Conservation (phyloP, 1,140 invertebrate genomes). For the Leptonema lineaticorne region DNA sequence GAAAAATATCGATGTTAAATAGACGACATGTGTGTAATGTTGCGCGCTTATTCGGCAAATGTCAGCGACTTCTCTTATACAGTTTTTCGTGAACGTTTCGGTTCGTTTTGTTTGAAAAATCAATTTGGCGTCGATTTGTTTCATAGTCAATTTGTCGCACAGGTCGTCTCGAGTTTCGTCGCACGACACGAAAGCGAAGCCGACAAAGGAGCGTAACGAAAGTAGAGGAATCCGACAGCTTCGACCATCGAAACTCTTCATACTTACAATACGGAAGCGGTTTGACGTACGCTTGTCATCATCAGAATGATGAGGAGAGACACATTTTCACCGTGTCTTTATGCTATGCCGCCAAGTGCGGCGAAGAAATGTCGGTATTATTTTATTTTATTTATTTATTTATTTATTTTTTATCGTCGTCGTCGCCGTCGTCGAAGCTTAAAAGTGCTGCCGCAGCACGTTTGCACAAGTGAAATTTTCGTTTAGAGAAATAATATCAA, state of each 20-base stretch:
- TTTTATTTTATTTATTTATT: too few species aligned
- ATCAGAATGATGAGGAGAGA: slow-evolving; percentile 1
- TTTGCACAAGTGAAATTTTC: too few species aligned
- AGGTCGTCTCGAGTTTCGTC: slow-evolving; percentile 5
- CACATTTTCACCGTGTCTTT: slow-evolving; percentile 2
- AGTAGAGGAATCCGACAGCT: not conserved
- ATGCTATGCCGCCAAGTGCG: slow-evolving; percentile 20
- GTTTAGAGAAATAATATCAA: too few species aligned
- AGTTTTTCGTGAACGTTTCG: not conserved
- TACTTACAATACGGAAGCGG: slow-evolving; percentile 10
- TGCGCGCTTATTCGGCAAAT: not conserved
- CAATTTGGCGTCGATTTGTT: slow-evolving; percentile 17
- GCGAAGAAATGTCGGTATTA: too few species aligned
- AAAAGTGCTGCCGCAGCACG: too few species aligned
- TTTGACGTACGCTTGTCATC: slow-evolving; percentile 11
- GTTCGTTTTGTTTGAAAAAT: not conserved
- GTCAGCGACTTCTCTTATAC: not conserved
- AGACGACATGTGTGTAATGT: not conserved
- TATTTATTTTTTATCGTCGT: too few species aligned
- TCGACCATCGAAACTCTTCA: not conserved
- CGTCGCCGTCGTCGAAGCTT: too few species aligned
- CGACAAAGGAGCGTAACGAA: not conserved
- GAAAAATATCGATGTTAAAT: too few species aligned
- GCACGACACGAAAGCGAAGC: not conserved
- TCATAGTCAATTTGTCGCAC: slow-evolving; percentile 18